Base-by-base conservation (phyloP, 2,888 invertebrate species). In the Megamerina dolium region DNA sequence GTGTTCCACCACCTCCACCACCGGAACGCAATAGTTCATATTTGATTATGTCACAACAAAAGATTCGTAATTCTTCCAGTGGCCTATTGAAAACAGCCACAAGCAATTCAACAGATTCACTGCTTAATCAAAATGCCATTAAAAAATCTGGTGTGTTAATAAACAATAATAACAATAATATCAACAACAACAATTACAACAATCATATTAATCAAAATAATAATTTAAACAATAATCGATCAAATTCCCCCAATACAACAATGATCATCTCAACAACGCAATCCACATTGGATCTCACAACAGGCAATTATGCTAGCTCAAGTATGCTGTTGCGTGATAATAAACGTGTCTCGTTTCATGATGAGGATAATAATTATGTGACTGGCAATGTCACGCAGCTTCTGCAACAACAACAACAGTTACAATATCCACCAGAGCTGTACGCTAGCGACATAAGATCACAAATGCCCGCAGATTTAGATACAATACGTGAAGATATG, bases 11-110 rank as follows among this genome's bases (percentile, higher is more conserved):
- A 39, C 84, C 88, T 1, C 80, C 85, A 33, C 90, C 91, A 17
- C 92, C 92, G 3, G 88, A 90, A 68, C 79, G 92, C 49, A 89
- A 88, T 45, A 90, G 90, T 19, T 91, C 91, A 31, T 93, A 88
- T 69, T 81, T 87, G 4, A 81, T 87, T 20, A 88, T 90, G 87
- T 82, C 81, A 8, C 85, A 85, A 58, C 69, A 67, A 49, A 51
- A 60, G 20, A 51, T 64, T 4, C 52, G 55, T 21, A 55, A 45
- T 33, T 54, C 60, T 14, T 56, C 64, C 6, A 60, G 61, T 46
- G 65, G 66, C 4, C 54, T 65, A 33, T 55, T 65, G 2, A 65
- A 66, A 37, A 65, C 64, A 18, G 61, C 66, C 5, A 59, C 61
- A 8, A 59, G 56, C 41, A 66, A 63, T 51, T 59, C 60, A 43